Base-by-base conservation (phyloP, 2,113 vertebrate genomes). In the Engraulis encrasicolus region DNA sequence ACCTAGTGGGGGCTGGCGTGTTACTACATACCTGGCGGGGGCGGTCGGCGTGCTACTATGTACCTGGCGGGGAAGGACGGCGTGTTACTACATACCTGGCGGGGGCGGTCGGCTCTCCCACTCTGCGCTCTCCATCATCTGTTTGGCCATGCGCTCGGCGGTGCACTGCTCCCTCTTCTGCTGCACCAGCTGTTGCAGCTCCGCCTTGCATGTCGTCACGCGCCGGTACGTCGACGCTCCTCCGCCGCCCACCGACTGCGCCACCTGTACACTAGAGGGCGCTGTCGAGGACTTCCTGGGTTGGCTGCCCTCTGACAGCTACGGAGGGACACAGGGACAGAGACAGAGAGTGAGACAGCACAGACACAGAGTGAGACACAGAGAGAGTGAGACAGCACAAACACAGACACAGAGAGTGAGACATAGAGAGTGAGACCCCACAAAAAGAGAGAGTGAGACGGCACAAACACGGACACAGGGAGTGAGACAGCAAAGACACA, bases 101-200 rank as follows among this genome's bases (percentile, higher is more conserved):
- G 97, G 96, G 0, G 98, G 98, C 0, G 98, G 97, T 0, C 96
- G 96, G 81, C 97, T 98, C 92, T 99, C 98, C 98, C 98, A 99
- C 89, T 99, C 98, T 0, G 97, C 96, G 27, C 96, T 98, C 89
- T 99, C 98, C 97, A 99, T 97, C 96, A 99, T 98, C 89, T 99
- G 96, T 58, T 99, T 99, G 83, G 97, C 97, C 82, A 98, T 95
- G 82, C 97, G 93, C 92, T 99, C 98, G 0, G 98, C 96, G 1
- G 92, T 97, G 87, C 98, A 98, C 90, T 99, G 98, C 86, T 99
- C 98, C 38, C 97, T 92, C 91, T 98, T 99, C 90, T 99, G 98
- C 87, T 99, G 98, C 66, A 99, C 93, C 85, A 99, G 94, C 82
- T 99, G 98, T 93, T 99, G 97, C 34, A 99, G 97, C 82, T 99